Percentiles rank a stretch among this genome's conserved stretches.
Evolutionary conservation across 2,888 invertebrate species (phyloP).

Genomic region (Hyppa rectilinea): DNA sequence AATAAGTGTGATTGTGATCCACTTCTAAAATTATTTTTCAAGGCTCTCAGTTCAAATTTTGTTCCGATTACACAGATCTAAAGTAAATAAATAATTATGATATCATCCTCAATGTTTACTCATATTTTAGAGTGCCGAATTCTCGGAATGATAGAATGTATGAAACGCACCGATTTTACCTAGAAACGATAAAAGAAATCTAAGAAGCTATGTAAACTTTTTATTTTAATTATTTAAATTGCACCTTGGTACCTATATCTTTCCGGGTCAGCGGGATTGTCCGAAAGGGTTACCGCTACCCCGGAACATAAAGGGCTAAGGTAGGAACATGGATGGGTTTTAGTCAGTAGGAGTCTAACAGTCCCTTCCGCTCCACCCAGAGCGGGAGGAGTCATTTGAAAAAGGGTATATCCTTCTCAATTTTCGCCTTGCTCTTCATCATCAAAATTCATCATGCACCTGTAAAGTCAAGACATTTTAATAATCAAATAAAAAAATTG

Average conservation of each 20-base stretch:
- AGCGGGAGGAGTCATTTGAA: no score
- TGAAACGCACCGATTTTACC: not conserved
- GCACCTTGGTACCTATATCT: no score
- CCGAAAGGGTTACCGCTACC: no score
- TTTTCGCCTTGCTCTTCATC: not conserved
- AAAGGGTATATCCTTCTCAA: not conserved
- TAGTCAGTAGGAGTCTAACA: no score
- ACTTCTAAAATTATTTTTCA: not conserved
- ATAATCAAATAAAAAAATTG: no score
- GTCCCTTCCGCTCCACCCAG: no score
- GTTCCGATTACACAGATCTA: not conserved
- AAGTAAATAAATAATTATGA: slow-evolving; percentile 29
- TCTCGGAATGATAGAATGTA: slow-evolving; percentile 17
- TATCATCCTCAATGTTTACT: slow-evolving; percentile 4
- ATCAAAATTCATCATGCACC: no score
- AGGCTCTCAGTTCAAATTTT: not conserved
- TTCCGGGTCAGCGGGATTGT: no score
- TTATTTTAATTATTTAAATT: not conserved
- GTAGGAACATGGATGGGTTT: no score
- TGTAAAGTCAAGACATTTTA: not conserved
- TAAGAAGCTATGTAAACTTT: not conserved
- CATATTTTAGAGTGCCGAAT: slow-evolving; percentile 30
- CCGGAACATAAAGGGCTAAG: no score
- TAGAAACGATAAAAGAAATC: slow-evolving; percentile 5
- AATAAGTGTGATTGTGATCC: no score